Base-by-base conservation (phyloP, 2,797 vertebrate genomes). In the Xyrichtys novacula region DNA sequence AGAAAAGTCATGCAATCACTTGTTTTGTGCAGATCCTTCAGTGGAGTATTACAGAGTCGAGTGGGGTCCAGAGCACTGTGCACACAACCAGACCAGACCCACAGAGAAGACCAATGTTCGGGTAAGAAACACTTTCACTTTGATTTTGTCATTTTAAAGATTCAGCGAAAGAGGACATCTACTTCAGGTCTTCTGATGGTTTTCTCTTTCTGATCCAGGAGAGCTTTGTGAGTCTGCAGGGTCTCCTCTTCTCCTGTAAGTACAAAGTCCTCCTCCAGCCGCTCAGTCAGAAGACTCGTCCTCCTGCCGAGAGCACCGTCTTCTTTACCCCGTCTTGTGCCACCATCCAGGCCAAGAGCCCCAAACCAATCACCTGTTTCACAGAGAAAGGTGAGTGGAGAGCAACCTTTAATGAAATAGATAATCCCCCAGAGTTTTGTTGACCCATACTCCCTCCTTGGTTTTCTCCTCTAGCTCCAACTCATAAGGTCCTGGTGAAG, bases 271-370 rank as follows among this genome's bases (percentile, higher is more conserved):
- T 93, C 1, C 91, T 98, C 77, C 95, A 95, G 52, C 92, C 95
- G 2, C 53, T 91, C 17, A 86, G 88, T 69, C 91, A 88, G 20
- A 95, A 91, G 67, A 91, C 85, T 40, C 94, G 14, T 47, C 83
- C 82, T 57, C 93, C 89, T 52, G 88, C 91, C 8, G 94, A 96
- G 69, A 94, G 90, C 55, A 76, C 91, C 74, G 93, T 87, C 75
- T 98, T 98, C 86, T 86, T 87, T n/a, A 98, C 96, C 0, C 96
- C 96, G 0, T 86, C 96, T 26, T 98, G 96, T 57, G 91, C 94
- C 16, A n/a, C 91, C 17, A 87, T 96, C 63, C 95, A 95, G 87
- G 94, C 93, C 71, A 97, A 95, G 81, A 95, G 89, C 38, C 91
- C 89, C 23, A 93, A 92, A 78, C 89, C 85, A 1, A 81, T 95